A percentile compares a stretch with the other conserved stretches of the same genome.
Evolutionary conservation across 2,113 vertebrate genomes (phyloP).

Genomic region (Myanophis thanlyinensis): DNA sequence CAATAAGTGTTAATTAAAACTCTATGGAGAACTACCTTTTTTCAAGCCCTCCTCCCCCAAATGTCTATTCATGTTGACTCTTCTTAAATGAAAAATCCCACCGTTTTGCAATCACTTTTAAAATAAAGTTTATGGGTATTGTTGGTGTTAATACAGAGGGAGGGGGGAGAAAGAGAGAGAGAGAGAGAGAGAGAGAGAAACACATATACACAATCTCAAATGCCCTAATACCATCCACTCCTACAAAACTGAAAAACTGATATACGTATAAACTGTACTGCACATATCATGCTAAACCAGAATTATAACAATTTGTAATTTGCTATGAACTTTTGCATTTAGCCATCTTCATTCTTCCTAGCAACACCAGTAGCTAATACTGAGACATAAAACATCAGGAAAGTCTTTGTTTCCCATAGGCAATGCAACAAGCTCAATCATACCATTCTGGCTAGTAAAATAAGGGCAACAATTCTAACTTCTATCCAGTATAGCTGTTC

Average conservation of each 20-base stretch:
- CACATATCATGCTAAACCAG: not conserved
- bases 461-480: not conserved
- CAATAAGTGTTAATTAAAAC: not conserved
- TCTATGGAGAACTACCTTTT: not conserved
- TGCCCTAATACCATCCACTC: not conserved
- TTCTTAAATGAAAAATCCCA: not conserved
- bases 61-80: not conserved
- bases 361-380: not conserved
- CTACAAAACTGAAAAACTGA: not conserved
- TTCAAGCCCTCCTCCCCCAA: too few relatives aligned
- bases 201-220: too few relatives aligned
- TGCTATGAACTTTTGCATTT: not conserved
- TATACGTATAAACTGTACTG: not conserved
- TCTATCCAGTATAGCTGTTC: not conserved
- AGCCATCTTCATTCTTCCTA: too few relatives aligned
- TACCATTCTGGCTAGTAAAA: not conserved
- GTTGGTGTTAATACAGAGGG: not conserved
- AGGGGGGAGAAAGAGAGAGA: too few relatives aligned
- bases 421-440: not conserved
- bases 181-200: too few relatives aligned
- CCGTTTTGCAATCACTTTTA: not conserved
- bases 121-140: not conserved
- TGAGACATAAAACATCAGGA: not conserved
- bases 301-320: not conserved
- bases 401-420: not conserved